Conservation (phyloP, 2,888 invertebrate species). For the Pterobdella sp. region DNA sequence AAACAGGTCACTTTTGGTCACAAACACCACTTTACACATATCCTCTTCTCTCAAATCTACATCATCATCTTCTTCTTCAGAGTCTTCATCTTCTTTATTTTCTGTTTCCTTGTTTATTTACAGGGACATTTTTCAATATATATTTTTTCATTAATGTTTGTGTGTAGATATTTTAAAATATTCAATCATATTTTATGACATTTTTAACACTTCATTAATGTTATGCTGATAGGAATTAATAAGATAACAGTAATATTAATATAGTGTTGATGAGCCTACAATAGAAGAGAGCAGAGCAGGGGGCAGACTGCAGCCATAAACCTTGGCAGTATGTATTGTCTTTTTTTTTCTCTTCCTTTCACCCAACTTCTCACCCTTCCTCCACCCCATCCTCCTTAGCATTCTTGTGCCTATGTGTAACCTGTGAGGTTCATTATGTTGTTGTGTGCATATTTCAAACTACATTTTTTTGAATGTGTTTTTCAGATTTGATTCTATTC, state of each 20-base stretch:
- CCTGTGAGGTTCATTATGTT: no score
- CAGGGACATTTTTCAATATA: not conserved
- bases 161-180: no score
- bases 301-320: conserved; percentile 46
- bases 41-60: conserved; percentile 53
- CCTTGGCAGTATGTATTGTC: conserved; percentile 34
- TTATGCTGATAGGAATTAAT: not conserved
- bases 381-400: conserved; percentile 84
- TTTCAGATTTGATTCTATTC: no score
- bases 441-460: no score
- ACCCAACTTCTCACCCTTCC: conserved; percentile 76
- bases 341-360: conserved; percentile 45
- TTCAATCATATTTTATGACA: no score
- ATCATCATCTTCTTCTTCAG: conserved; percentile 40
- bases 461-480: no score
- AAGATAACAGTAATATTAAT: not conserved
- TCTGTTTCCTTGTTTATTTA: conserved; percentile 3
- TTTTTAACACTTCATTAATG: not conserved
- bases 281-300: conserved; percentile 30
- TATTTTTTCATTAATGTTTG: no score
- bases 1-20: conserved; percentile 66
- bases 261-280: not conserved
- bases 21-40: conserved; percentile 58
- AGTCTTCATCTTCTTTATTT: conserved; percentile 22
- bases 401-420: conserved; percentile 67